Evolutionary conservation across 2,888 invertebrate species (phyloP), one percentile per base, ranked within the genome.

Genomic region (Anagyrus pseudococci): DNA sequence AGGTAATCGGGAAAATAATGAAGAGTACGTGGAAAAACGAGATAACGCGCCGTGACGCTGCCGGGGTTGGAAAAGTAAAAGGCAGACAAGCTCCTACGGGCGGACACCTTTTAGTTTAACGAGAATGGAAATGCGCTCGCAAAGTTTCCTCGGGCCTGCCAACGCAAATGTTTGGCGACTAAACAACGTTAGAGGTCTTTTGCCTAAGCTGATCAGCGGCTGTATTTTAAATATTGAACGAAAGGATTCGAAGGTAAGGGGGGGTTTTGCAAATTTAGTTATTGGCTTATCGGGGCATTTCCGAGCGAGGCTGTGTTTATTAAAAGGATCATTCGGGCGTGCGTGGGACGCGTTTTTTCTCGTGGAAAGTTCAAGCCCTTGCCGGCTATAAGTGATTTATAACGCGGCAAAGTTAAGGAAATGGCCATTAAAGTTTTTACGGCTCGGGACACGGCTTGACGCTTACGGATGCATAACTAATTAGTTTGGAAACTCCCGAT

Each of bases 1-100:
- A 33, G 17, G 48, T 48, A 53, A 58, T 53, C 54, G 40, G 40
- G 23, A 60, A 54, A 54, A 60, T 48, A 60, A 54, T 41, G 54
- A 54, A 22, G 50, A 33, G 44, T n/a, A 47, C 29, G 41, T 40
- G 40, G 23, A 46, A 15, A 44, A 46, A n/a, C 25, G 46, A 52
- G 58, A 46, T 59, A 53, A 53, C 23, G 7, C 41, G 37, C 19
- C n/a, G 25, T 25, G 26, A 15, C 8, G 17, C 41, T 19, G n/a
- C 4, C 17, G n/a, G n/a, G n/a, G n/a, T n/a, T n/a, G n/a, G n/a
- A n/a, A n/a, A n/a, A n/a, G n/a, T n/a, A n/a, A n/a, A n/a, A n/a
- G n/a, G n/a, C n/a, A n/a, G n/a, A n/a, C n/a, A n/a, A n/a, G n/a
- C n/a, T n/a, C n/a, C n/a, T n/a, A n/a, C n/a, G n/a, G n/a, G n/a